Base-by-base conservation (phyloP, 1,140 invertebrate species). In the Plectus sambesii region DNA sequence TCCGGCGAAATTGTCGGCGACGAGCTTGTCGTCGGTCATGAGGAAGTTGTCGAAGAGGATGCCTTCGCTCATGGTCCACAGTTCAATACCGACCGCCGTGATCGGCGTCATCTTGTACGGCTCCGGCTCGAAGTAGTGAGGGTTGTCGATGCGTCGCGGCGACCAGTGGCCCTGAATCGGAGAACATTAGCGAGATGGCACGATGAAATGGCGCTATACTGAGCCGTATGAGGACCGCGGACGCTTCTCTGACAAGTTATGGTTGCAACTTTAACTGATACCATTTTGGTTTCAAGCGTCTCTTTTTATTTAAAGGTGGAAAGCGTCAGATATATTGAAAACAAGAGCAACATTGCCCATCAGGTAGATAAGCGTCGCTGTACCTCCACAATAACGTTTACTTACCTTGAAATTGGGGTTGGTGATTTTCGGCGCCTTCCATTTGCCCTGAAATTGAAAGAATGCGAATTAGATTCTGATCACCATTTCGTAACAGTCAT, bases 11-110 rank as follows among this genome's bases (percentile, higher is more conserved):
- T 81, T 73, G 27, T 81, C 75, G 2, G 87, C 85, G 1, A 84
- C 76, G n/a, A 72, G 73, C 48, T 80, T 72, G 60, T 85, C 81
- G 69, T 94, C 85, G 1, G 88, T 85, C 47, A 98, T 79, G 29
- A 98, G 75, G 26, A 98, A 77, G 72, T 98, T 98, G 72, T 99
- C 93, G 73, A 92, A 93, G 35, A 85, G 75, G 60, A 98, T 86
- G 59, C 82, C 79, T 56, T 85, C 81, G 0, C 86, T 89, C 85
- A 98, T 97, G 0, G 90, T 90, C 93, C 93, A 98, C 29, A 98
- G 72, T 71, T 98, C 93, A 68, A 98, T 81, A 27, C 90, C 92
- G 55, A 98, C 74, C 48, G 88, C 88, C 62, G 93, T 89, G 73
- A 97, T 86, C 15, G 87, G 74, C 20, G 81, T 81, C 84, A 96